Base-by-base conservation (phyloP, 53 echinoderm and acorn worm genomes). In the Zoroaster sp. region DNA sequence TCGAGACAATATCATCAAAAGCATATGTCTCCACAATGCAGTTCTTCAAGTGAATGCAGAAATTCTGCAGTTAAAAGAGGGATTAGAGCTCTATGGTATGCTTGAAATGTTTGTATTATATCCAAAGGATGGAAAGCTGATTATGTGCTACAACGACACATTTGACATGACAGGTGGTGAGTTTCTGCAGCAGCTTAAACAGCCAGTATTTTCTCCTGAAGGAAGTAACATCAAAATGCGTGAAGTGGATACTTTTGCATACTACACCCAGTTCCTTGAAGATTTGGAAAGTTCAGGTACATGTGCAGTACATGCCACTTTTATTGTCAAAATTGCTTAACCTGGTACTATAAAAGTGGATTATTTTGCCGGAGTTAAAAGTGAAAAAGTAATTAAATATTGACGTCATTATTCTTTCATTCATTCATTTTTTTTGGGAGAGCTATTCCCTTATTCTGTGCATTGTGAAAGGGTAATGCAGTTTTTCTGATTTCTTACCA, bases 241-340 rank as follows among this genome's bases (percentile, higher is more conserved):
- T 23, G 66, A 66, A 66, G 32, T 66, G 25, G 66, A 66, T 32
- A 66, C 66, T 30, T 66, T 30, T 4, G 66, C 66, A 9, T 66
- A 66, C 32, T 66, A 66, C 66, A 66, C 66, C 66, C 66, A 66
- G 66, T 66, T 66, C 66, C 66, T 66, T 23, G 66, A 66, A 66
- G 66, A 66, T 30, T 32, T 66, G 5, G 66, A 66, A 66, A 66
- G 66, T 66, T 66, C 66, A 66, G 66, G 66, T 66, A 66, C 5
- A 32, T 66, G 49, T 49, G 3, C 49, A 49, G 8, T 49, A 14
- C 49, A 14, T 49, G 18, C 46, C 46, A 49, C 49, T 49, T 49
- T 9, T 49, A 14, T 49, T 49, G 49, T 49, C 49, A 49, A 49
- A 1, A 49, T 49, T 49, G 1, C 47, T 46, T 46, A 14, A 49